A percentile compares a stretch with the other conserved stretches of the same genome.
phyloP scores from a whole-genome alignment of 2,797 vertebrate genomes.

The Cossypha polioptera region DNA sequence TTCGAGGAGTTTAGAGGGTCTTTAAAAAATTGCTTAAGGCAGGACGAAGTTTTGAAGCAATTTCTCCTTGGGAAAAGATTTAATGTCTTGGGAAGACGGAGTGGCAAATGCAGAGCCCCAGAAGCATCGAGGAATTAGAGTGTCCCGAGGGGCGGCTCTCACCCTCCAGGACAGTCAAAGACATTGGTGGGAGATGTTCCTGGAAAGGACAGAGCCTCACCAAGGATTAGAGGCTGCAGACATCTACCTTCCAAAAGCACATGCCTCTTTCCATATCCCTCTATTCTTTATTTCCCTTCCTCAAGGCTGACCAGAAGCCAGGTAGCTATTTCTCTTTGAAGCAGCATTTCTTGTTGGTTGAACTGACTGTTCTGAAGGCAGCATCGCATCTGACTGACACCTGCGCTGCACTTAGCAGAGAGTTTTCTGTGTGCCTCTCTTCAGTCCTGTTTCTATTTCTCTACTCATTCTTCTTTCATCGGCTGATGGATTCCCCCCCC shows the following conservation, averaged over 20 bases:
- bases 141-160: not conserved
- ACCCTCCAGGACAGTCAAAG: not conserved
- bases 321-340: not conserved
- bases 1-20: not conserved
- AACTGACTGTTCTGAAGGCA: not conserved
- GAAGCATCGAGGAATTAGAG: not conserved
- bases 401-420: not conserved
- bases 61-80: not conserved
- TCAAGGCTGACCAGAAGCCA: not conserved
- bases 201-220: not conserved
- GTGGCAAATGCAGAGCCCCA: not conserved
- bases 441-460: not conserved
- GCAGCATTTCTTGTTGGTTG: not conserved
- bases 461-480: not conserved
- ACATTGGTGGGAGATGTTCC: not conserved
- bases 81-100: not conserved
- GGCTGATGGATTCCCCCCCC: fast-evolving
- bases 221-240: not conserved
- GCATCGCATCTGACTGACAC: not conserved
- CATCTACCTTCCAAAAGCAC: not conserved
- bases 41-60: not conserved
- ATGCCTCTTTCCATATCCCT: not conserved
- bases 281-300: not conserved
- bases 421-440: not conserved
- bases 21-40: not conserved